These are phyloP conservation scores for Forbesichthys agassizii DNA, from an alignment of 2,113 vertebrate genomes.

Conservation along the genomic window DNA sequence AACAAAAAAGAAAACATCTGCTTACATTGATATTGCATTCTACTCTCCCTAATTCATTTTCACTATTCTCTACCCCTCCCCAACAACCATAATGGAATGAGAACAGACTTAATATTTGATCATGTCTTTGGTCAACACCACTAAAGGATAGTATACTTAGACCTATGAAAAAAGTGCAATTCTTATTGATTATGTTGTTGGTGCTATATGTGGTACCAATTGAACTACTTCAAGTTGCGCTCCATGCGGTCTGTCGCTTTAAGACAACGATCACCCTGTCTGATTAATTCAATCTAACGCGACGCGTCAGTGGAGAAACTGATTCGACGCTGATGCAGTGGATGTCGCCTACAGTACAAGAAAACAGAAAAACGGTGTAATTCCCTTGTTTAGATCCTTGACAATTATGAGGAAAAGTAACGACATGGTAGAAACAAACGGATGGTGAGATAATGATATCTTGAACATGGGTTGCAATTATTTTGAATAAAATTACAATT, in stretches of 20 bases:
- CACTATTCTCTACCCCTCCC: too few relatives aligned
- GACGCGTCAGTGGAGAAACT: slow-evolving; percentile 66
- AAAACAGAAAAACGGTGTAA: slow-evolving; percentile 3
- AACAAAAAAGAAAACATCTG: neutral
- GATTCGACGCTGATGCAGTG: slow-evolving; percentile 46
- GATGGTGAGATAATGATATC: slow-evolving; percentile 44
- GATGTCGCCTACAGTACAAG: slow-evolving; percentile 19
- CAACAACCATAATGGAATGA: too few relatives aligned
- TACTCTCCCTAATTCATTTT: too few relatives aligned
- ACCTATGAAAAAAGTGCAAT: neutral
- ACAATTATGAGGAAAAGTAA: too few relatives aligned
- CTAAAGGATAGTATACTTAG: neutral
- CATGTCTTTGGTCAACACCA: neutral
- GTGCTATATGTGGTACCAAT: neutral
- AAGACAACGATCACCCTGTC: slow-evolving; percentile 66
- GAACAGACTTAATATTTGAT: too few relatives aligned
- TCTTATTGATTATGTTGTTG: neutral
- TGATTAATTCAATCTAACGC: slow-evolving; percentile 74
- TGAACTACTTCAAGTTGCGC: too few relatives aligned
- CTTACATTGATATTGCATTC: neutral
- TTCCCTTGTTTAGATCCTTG: neutral
- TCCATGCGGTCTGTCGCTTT: slow-evolving; percentile 70
- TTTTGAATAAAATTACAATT: slow-evolving; percentile 43
- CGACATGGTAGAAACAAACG: neutral
- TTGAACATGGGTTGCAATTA: slow-evolving; percentile 60